Percentiles rank a stretch among this genome's conserved stretches.
Conservation (phyloP, 1,140 invertebrate genomes). For the Cydia fagiglandana region DNA sequence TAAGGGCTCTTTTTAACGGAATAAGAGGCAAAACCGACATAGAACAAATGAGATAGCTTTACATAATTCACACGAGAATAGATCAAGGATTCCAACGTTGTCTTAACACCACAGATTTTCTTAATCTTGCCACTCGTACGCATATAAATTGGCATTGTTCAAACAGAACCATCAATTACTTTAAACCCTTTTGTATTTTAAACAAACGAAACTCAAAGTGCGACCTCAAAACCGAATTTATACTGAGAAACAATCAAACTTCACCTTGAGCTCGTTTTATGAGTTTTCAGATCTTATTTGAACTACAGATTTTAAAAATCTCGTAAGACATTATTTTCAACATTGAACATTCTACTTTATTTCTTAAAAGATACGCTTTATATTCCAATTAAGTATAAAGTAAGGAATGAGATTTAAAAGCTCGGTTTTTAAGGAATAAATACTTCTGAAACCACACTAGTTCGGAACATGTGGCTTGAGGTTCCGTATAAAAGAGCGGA, state of each 20-base stretch:
- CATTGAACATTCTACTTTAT: neutral
- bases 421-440: neutral
- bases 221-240: constrained; percentile 27
- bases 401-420: neutral
- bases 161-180: constrained; percentile 11
- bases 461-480: neutral
- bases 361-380: neutral
- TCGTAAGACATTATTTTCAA: neutral
- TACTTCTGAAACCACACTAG: neutral
- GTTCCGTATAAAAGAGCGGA: neutral
- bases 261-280: constrained; percentile 20
- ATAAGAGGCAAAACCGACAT: neutral
- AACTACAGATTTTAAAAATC: neutral
- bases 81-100: neutral
- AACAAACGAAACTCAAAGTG: constrained; percentile 11
- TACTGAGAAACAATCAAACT: constrained; percentile 29
- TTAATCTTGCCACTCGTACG: neutral
- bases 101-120: neutral
- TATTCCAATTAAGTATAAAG: neutral
- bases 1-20: neutral
- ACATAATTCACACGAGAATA: neutral
- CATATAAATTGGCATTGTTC: constrained; percentile 8
- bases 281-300: constrained; percentile 12
- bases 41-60: neutral
- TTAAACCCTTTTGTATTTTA: constrained; percentile 27